Base-by-base conservation (phyloP, 1,140 invertebrate genomes). In the Magallana gigas region DNA sequence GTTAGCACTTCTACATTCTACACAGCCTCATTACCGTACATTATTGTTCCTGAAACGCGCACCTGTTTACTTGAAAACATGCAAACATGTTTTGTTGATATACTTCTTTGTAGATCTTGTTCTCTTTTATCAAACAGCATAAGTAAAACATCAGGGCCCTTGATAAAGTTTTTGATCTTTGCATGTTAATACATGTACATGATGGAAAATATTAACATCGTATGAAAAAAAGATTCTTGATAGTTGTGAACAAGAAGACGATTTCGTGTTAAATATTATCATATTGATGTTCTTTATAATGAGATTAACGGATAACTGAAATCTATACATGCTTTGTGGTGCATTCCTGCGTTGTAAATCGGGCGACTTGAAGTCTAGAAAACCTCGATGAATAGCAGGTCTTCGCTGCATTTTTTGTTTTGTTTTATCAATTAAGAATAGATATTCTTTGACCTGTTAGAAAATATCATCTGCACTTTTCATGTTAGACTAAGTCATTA, bases 1-100 rank as follows among this genome's bases (percentile, higher is more conserved):
- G 68, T 48, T 76, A 76, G 68, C 68, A 23, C 68, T 76, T 76
- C 68, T 11, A 29, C 11, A 29, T 29, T 29, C 68, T 12, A 76
- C 36, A 76, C 29, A 76, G 29, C 8, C 68, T 76, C 68, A 76
- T 76, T 76, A 76, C 11, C 68, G 68, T 76, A 76, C 68, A 76
- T 76, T 29, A 76, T 76, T 76, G 68, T 76, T 29, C 0, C 36
- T 76, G 36, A 18, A 76, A 23, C 68, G 23, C 23, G 68, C 68
- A 76, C 68, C 68, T 76, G 68, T 76, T 76, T 36, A 76, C 68
- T 48, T 29, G 36, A 76, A 76, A 76, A 76, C 23, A 18, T 71
- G 12, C 18, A 18, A 76, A 76, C 18, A 8, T 76, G 68, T 76
- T 76, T 76, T 3, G 68, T 76, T 76, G 68, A 76, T 76, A 36